Conservation (phyloP, 2,888 invertebrate species). For the Conchocele bisecta region DNA sequence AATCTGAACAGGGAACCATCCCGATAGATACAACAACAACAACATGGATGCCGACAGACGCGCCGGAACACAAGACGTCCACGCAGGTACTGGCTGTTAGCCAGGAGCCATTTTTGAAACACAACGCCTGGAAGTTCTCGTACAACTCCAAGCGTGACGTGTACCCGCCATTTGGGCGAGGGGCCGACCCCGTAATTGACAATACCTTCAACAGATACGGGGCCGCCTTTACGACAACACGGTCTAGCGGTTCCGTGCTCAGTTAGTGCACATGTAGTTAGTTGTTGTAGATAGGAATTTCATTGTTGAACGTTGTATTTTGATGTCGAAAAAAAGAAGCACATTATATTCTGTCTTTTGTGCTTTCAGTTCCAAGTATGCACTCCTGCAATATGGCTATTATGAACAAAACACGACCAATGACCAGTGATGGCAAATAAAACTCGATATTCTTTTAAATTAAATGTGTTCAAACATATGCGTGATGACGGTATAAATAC, state of each 20-base stretch:
- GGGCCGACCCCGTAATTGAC: constrained; percentile 56
- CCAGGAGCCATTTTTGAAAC: constrained; percentile 76
- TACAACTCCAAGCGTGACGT: constrained; percentile 71
- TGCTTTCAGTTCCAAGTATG: too few relatives aligned
- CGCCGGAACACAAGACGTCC: constrained; percentile 63
- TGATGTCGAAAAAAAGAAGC: too few relatives aligned
- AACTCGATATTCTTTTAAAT: too few relatives aligned
- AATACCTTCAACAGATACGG: constrained; percentile 68
- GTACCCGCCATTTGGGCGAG: constrained; percentile 74
- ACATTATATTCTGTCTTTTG: too few relatives aligned
- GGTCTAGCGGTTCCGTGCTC: not conserved
- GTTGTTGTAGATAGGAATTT: too few relatives aligned
- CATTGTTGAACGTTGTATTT: too few relatives aligned
- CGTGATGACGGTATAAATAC: too few relatives aligned
- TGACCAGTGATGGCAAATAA: too few relatives aligned
- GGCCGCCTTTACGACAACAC: constrained; percentile 57
- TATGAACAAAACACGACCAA: too few relatives aligned
- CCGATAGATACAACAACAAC: constrained; percentile 69
- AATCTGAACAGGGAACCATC: constrained; percentile 55
- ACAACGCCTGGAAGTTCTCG: constrained; percentile 78
- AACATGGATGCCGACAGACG: constrained; percentile 60
- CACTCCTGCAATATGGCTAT: too few relatives aligned
- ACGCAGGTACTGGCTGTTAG: constrained; percentile 74
- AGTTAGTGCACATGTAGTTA: too few relatives aligned
- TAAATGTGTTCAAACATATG: too few relatives aligned